Evolutionary conservation across 2,113 vertebrate species (phyloP).

Genomic region (Xiphorhynchus elegans): DNA sequence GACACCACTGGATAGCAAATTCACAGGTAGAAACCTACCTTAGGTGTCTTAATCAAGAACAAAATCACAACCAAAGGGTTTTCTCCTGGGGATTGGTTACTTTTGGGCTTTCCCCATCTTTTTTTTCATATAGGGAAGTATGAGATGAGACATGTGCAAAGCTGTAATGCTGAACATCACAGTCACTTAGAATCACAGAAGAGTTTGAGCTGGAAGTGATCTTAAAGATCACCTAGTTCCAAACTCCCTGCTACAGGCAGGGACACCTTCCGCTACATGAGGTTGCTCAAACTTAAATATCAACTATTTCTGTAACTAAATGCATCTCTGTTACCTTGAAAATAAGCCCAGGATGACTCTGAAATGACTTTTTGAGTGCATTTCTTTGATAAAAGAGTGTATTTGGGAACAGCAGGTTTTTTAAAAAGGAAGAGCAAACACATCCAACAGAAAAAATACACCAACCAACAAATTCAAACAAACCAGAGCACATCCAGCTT

Average conservation of each 20-base stretch:
- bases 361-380: conserved; percentile 1
- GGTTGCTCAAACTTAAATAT: background rate
- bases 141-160: background rate
- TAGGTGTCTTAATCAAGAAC: background rate
- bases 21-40: background rate
- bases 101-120: background rate
- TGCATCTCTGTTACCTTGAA: background rate
- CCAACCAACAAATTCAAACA: background rate
- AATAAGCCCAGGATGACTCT: conserved; percentile 5
- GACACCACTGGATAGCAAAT: background rate
- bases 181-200: background rate
- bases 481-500: background rate
- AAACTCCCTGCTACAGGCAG: background rate
- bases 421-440: background rate
- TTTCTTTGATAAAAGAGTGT: background rate
- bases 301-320: background rate
- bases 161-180: background rate
- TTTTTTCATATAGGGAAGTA: background rate
- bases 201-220: background rate
- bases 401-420: background rate
- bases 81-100: background rate
- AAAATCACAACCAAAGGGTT: background rate
- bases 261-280: background rate
- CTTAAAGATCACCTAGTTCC: background rate
- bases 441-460: background rate